These are phyloP conservation scores for Bucorvus abyssinicus DNA, from an alignment of 2,797 vertebrate species.

Conservation along the genomic window DNA sequence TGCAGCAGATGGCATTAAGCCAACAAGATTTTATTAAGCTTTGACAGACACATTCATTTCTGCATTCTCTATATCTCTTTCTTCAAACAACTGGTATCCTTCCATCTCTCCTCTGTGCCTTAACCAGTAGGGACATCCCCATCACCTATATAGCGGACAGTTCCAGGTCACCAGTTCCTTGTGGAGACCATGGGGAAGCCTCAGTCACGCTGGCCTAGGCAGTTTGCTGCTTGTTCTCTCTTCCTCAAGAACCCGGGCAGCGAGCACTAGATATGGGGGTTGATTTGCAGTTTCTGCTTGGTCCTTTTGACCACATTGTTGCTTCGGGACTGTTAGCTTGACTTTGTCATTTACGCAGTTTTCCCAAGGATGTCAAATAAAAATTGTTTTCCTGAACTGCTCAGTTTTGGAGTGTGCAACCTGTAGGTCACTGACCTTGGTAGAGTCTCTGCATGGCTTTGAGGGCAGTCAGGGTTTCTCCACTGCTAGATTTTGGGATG, in stretches of 20 bases:
- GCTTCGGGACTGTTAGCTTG: not conserved
- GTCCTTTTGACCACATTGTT: fast-evolving
- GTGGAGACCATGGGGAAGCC: not conserved
- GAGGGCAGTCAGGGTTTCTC: not conserved
- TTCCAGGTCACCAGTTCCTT: not conserved
- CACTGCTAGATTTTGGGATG: not conserved
- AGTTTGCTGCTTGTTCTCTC: not conserved
- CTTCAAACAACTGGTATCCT: not conserved
- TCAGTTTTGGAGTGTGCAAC: not conserved
- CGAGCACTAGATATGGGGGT: not conserved
- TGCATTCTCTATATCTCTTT: not conserved
- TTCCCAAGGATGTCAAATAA: not conserved
- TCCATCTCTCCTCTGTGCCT: not conserved
- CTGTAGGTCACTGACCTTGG: not conserved
- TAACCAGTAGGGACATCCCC: not conserved
- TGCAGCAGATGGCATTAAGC: conserved; percentile 26
- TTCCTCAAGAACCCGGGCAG: not conserved
- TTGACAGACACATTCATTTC: not conserved
- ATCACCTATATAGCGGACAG: not conserved
- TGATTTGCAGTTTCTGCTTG: not conserved
- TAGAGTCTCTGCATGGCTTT: not conserved
- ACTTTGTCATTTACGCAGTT: not conserved
- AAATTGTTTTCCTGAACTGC: not conserved
- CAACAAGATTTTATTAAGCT: not conserved
- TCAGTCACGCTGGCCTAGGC: not conserved